Base-by-base conservation (phyloP, 2,797 vertebrate species). In the Miichthys miiuy region DNA sequence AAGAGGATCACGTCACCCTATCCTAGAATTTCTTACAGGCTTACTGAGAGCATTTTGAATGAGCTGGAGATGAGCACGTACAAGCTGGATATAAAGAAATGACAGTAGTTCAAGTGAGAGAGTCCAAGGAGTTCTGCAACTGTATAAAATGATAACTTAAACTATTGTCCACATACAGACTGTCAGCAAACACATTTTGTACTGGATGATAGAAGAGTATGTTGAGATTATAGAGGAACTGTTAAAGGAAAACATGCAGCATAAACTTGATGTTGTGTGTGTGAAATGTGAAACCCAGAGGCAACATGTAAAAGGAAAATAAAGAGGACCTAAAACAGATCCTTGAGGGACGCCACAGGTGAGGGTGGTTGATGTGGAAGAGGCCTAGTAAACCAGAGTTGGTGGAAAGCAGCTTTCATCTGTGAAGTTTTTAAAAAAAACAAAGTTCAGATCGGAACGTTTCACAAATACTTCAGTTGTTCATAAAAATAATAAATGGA, bases 311-410 rank as follows among this genome's bases (percentile, higher is more conserved):
- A 23, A 30, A 25, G 38, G 6, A 48, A 68, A 58, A 47, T 34
- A 48, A 52, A 20, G 20, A 58, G 57, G 25, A 58, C 47, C 47
- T 58, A 64, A 30, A 47, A 14, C 17, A n/a, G 47, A 55, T 42
- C 70, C 47, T 16, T 66, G 70, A n/a, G 65, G 66, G 80, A 69
- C 41, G 5, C 65, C 70, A 23, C 38, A 17, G 0, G 8, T 38
- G 9, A 44, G 11, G 5, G 3, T 1, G 6, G 1, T 1, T 27
- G 57, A 3, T 0, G 9, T 48, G 27, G 14, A 56, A 56, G 23
- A 64, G 17, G 21, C 21, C 2, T 18, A 46, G 62, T 42, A 42
- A 13, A 3, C 42, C 6, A 34, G 30, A 34, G 34, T 9, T 34
- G 34, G 34, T 21, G 54, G 25, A 55, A 61, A 60, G 46, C 38